Evolutionary conservation across 2,797 vertebrate species (phyloP), one percentile per base, ranked within the genome.

Genomic region (Margarornis squamiger): DNA sequence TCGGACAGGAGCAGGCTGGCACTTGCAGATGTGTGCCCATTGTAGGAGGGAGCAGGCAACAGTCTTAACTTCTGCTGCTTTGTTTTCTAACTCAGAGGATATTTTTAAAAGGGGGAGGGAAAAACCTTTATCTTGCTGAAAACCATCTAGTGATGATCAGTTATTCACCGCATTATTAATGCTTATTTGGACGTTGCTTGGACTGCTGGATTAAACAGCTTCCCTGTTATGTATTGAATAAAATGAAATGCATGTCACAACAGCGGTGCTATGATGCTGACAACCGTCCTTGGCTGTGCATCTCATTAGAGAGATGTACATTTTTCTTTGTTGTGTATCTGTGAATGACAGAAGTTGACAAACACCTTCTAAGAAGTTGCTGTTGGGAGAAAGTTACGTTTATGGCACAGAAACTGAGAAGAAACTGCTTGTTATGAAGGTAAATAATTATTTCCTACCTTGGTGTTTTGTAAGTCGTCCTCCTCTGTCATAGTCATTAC

Each of bases 181-280:
- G 95, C 97, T 95, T 98, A 85, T 98, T 98, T 98, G 97, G 97
- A 97, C 45, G 72, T 96, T 96, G 82, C 97, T 97, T 97, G 97
- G 97, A 97, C 97, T 97, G 96, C 96, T 95, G 96, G 97, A 97
- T 98, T 98, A 97, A 97, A 97, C 96, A 98, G 94, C 96, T 95
- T 96, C 87, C 88, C 97, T 9, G 90, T 97, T 97, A 93, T 93
- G 95, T 97, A 98, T 97, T 97, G 97, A 98, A 91, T 79, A 88
- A 97, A 97, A 97, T 97, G 97, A 98, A 97, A 97, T 97, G 92
- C 95, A 96, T 98, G 98, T 98, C 97, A 98, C 97, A 98, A 98
- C 97, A 98, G 97, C 95, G 82, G 95, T 82, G 96, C 96, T 97
- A 67, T 76, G 96, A 97, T 95, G 97, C 97, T 98, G 97, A 97